Base-by-base conservation (phyloP, 1,140 invertebrate genomes). In the Cecropterus lyciades region DNA sequence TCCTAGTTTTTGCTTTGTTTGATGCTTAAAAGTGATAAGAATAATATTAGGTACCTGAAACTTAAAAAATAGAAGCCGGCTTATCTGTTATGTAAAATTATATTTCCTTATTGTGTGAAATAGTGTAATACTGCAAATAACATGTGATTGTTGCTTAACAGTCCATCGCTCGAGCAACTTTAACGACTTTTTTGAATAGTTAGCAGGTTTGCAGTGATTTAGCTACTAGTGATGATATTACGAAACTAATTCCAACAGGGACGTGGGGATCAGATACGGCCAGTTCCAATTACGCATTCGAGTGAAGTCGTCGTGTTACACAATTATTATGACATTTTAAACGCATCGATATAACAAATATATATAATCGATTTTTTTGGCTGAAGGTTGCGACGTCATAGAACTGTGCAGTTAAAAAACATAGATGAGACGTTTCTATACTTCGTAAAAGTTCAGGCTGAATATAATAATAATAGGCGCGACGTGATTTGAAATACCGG, bases 261-360 rank as follows among this genome's bases (percentile, higher is more conserved):
- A 60, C 56, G 60, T 69, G 73, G 20, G 20, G 43, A 48, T 77
- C 82, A 67, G 72, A 74, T 70, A 80, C 71, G 80, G 76, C 75
- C 84, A 90, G 85, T 90, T 75, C 63, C 79, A 82, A 79, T 75
- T 76, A 70, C 63, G 69, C 78, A 70, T 68, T 69, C 69, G 68
- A 48, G 67, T 69, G 78, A 83, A 73, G 75, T 80, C 79, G 84
- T 77, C 70, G 82, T 76, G 82, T 73, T 69, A 46, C 45, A 45
- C 14, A 48, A 49, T 48, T 33, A 42, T 52, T 42, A 52, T 37
- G 15, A 17, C 40, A 43, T 37, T 20, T 15, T 27, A 40, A 8
- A 33, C 30, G 30, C 30, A 33, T 33, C 3, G 30, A 33, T 33
- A 9, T 4, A 9, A 24, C 1, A 24, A 24, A 9, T 33, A 33